Percentiles rank a stretch among this genome's conserved stretches.
These are phyloP conservation scores for Amphiprion ocellaris DNA, from an alignment of 2,113 vertebrate genomes.

Conservation along the genomic window DNA sequence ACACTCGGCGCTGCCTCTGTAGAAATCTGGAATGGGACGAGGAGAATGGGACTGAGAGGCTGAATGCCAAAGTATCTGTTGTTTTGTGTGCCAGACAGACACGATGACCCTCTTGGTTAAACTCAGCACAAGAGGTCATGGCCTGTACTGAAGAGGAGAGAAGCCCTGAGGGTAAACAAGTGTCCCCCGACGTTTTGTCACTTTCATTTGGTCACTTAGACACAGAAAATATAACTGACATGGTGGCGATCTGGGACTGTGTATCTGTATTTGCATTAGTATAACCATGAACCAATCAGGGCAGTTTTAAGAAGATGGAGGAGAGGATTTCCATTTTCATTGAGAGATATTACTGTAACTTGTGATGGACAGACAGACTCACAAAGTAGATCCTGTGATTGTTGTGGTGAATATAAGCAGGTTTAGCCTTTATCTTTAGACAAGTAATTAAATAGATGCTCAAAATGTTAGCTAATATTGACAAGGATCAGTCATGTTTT, in stretches of 20 bases:
- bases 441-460: too few species aligned
- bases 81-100: conserved; percentile 69
- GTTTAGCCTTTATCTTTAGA: too few species aligned
- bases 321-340: neutral
- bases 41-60: conserved; percentile 58
- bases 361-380: neutral
- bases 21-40: conserved; percentile 68
- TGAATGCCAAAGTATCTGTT: conserved; percentile 66
- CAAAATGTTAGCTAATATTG: too few species aligned
- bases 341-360: too few species aligned
- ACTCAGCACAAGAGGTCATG: conserved; percentile 59
- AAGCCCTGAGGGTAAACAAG: conserved; percentile 51
- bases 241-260: conserved; percentile 1
- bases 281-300: neutral
- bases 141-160: conserved; percentile 17
- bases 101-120: conserved; percentile 60
- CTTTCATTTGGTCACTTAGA: conserved; percentile 23
- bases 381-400: too few species aligned
- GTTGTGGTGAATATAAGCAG: too few species aligned
- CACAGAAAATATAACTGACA: conserved; percentile 6
- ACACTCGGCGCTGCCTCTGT: conserved; percentile 68
- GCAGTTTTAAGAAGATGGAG: neutral
- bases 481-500: too few species aligned
- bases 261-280: neutral
- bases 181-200: conserved; percentile 15